Percentiles rank a stretch among this genome's conserved stretches.
phyloP scores from a whole-genome alignment of 1,140 invertebrate genomes.

The Latrodectus geometricus region DNA sequence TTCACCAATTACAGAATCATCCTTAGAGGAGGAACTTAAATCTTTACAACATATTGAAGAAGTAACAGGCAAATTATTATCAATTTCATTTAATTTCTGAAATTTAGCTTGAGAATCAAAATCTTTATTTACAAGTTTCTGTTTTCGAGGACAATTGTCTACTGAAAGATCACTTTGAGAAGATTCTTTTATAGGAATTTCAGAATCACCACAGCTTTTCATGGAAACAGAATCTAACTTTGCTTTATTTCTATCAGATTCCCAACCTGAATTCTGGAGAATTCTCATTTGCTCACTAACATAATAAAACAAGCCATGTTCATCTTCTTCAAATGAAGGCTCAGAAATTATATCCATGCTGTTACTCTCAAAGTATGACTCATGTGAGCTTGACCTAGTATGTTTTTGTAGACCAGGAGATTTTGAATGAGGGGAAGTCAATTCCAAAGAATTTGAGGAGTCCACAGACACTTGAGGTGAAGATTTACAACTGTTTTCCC shows the following conservation, averaged over 20 bases:
- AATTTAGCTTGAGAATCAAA: constrained; percentile 39
- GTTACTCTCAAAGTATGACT: constrained; percentile 87
- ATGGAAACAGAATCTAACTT: constrained; percentile 6
- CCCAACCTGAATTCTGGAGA: constrained; percentile 27
- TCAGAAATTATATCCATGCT: constrained; percentile 56
- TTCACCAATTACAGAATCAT: not conserved
- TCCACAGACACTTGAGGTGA: constrained; percentile 49
- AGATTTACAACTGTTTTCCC: constrained; percentile 20
- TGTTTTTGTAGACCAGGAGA: constrained; percentile 64
- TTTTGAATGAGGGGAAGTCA: constrained; percentile 53
- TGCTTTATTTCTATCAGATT: not conserved
- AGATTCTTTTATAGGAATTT: not conserved
- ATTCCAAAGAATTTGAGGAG: constrained; percentile 48
- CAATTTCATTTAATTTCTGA: constrained; percentile 43
- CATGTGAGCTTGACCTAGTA: constrained; percentile 84
- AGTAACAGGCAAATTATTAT: not conserved
- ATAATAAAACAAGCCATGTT: constrained; percentile 55
- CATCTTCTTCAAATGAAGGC: constrained; percentile 55
- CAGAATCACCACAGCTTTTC: constrained; percentile 4
- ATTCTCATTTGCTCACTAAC: constrained; percentile 51
- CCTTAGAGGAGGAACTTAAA: not conserved
- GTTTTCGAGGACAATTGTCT: constrained; percentile 43
- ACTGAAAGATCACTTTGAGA: not conserved
- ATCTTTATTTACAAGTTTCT: constrained; percentile 32
- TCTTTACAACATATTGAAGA: not conserved